Percentiles rank a stretch among this genome's conserved stretches.
Conservation (phyloP, 2,888 invertebrate genomes). For the Fragum whitleyi region DNA sequence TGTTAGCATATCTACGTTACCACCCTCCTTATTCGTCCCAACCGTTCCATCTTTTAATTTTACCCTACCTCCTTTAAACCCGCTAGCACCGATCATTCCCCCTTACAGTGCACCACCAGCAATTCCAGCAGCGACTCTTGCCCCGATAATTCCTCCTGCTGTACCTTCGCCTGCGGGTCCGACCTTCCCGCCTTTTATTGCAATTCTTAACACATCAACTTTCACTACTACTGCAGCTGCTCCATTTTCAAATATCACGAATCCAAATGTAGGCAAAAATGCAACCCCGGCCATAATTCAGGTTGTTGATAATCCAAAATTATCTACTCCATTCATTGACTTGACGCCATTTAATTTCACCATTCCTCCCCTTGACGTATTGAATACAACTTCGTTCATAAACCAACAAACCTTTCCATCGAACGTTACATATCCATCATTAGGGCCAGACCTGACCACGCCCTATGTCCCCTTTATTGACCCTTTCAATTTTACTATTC, state of each 20-base stretch:
- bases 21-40: neutral
- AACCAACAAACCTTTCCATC: conserved; percentile 7
- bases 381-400: neutral
- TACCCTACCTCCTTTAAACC: conserved; percentile 18
- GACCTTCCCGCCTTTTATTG: conserved; percentile 23
- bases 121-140: neutral
- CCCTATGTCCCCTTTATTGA: conserved; percentile 2
- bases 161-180: conserved; percentile 14
- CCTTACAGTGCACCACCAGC: conserved; percentile 1
- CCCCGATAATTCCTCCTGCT: conserved; percentile 9
- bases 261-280: neutral
- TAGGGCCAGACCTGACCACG: neutral
- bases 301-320: neutral
- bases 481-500: conserved; percentile 23
- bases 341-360: neutral
- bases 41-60: conserved; percentile 11
- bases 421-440: neutral
- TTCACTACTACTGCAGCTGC: neutral
- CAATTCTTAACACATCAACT: neutral
- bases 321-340: neutral
- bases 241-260: neutral
- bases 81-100: conserved; percentile 10
- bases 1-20: neutral
- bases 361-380: neutral
- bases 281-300: neutral